Conservation (phyloP, 1,140 invertebrate genomes). For the Anagrus nilaparvatae region DNA sequence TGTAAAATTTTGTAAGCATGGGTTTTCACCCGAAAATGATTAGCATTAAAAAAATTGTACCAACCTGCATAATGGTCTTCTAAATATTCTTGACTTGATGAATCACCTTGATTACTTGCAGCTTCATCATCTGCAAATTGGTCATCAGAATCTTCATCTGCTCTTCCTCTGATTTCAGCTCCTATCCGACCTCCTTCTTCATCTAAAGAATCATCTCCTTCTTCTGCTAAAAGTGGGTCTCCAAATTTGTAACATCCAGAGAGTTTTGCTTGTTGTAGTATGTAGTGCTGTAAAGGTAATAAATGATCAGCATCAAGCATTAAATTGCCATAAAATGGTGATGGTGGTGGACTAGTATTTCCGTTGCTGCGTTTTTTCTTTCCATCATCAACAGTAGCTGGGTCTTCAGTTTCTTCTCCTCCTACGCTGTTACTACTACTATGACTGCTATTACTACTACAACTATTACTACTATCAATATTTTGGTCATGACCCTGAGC, state of each 20-base stretch:
- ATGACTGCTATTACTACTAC: slow-evolving; percentile 35
- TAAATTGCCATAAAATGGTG: slow-evolving; percentile 35
- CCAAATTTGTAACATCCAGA: slow-evolving; percentile 59
- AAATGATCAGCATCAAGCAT: slow-evolving; percentile 50
- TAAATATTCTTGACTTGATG: slow-evolving; percentile 47
- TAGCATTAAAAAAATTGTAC: slow-evolving; percentile 1
- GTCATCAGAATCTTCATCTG: slow-evolving; percentile 49
- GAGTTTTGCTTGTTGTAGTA: slow-evolving; percentile 72
- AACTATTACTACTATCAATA: slow-evolving; percentile 33
- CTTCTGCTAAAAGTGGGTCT: slow-evolving; percentile 50
- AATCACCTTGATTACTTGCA: slow-evolving; percentile 49
- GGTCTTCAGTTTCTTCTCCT: slow-evolving; percentile 18
- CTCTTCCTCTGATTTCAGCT: slow-evolving; percentile 29
- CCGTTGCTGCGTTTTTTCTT: slow-evolving; percentile 39
- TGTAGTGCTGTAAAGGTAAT: slow-evolving; percentile 76
- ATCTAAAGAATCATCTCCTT: slow-evolving; percentile 54
- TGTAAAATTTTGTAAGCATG: too few species aligned
- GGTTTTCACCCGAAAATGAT: too few species aligned
- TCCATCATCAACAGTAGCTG: slow-evolving; percentile 18
- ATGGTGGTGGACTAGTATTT: slow-evolving; percentile 38
- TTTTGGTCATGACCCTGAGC: slow-evolving; percentile 29
- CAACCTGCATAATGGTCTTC: slow-evolving; percentile 43
- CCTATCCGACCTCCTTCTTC: slow-evolving; percentile 42
- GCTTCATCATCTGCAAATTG: slow-evolving; percentile 59
- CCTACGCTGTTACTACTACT: slow-evolving; percentile 35